Evolutionary conservation across 2,888 invertebrate genomes (phyloP), one percentile per base, ranked within the genome.

Genomic region (Archips xylosteana): DNA sequence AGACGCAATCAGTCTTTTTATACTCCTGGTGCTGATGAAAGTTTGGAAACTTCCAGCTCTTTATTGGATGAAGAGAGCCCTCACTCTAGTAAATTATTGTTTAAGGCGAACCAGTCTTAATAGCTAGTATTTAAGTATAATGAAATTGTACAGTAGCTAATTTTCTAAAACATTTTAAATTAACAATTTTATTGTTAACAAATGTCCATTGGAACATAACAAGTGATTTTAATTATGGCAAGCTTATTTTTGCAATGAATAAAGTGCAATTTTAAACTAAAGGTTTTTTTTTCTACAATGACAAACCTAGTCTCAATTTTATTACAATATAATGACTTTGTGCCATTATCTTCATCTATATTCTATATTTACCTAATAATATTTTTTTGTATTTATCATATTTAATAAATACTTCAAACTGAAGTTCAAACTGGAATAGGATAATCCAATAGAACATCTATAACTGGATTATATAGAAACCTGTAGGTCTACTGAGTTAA

Each of bases 1-100:
- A 87, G 94, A 74, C 86, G 94, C 34, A 94, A 94, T 75, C 80
- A 93, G 72, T 90, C 92, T n/a, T 84, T 93, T 54, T 94, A 94
- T 75, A 88, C 87, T 42, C 80, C 89, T 68, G 89, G 90, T 47
- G 80, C 75, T 70, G 88, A 89, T 75, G 88, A 87, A 34, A 85
- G 80, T 80, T 78, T 79, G 10, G 87, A 80, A 70, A 83, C 85
- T 47, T 82, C 86, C 49, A 85, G 82, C 76, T 84, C 87, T 15
- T 23, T 84, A 6, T 74, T 80, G 23, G 85, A 87, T 69, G 77
- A 87, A 70, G 77, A 83, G 1, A 90, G 88, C 74, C 89, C 89
- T 65, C 75, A 76, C 0, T 82, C 80, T 69, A 87, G 82, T 82
- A 92, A 92, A 85, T 67, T 87, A 70, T 76, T 81, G 34, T 85